Base-by-base conservation (phyloP, 2,888 invertebrate genomes). In the Callimorpha dominula region DNA sequence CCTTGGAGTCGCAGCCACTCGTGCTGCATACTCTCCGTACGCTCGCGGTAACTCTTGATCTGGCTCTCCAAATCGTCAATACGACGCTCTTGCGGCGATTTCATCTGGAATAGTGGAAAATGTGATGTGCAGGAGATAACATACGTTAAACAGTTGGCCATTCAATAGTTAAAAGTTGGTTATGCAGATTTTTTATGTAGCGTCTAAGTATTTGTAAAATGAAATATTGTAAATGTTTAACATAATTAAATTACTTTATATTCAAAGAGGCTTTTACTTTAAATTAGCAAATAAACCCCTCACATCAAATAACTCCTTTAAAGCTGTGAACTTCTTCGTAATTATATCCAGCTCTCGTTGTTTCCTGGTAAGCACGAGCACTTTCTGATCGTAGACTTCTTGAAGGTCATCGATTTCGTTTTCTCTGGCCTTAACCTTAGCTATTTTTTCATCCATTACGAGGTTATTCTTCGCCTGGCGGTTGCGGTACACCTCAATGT, bases 1-100 rank as follows among this genome's bases (percentile, higher is more conserved):
- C 97, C 97, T 90, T 98, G 98, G 79, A 97, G 96, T 68, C 97
- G 96, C 78, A 98, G 92, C 98, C 98, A 98, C 89, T 97, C 97
- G 81, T 97, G 96, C 89, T 98, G 97, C 83, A 97, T 90, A 68
- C 95, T 92, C 82, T 97, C 96, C 20, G 97, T 97, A 83, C 96
- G 96, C 75, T 96, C 96, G 65, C 97, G 96, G 4, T 96, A 90
- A 42, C 96, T 92, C 64, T 96, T 96, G 72, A 98, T 97, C 73
- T 96, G 96, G 82, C 96, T 96, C 86, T 98, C 97, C 78, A 98
- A 83, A 75, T 96, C 96, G 9, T 95, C 95, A 40, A 98, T 97
- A 88, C 97, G 96, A 54, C 96, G 88, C 88, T 97, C 97, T 85
- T 96, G 94, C 0, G 97, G 97, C 0, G 95, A 93, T 76, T 94